Percentiles rank a stretch among this genome's conserved stretches.
Evolutionary conservation across 1,140 invertebrate genomes (phyloP).

Genomic region (Monochamus saltuarius): DNA sequence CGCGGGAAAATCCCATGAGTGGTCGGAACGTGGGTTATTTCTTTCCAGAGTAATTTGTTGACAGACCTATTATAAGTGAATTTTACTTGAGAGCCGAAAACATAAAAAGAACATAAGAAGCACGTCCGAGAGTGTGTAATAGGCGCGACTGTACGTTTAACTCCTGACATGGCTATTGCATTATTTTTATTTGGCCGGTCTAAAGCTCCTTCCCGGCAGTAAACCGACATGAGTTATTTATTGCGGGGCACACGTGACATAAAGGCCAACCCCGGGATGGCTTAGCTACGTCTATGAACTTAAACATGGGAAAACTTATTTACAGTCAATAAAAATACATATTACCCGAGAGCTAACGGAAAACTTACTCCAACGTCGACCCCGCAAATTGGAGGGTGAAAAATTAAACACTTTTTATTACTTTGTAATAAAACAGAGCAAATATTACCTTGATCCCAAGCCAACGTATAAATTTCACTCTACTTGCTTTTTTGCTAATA

Average conservation of each 20-base stretch:
- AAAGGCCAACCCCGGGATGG: conserved; percentile 22
- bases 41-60: conserved; percentile 3
- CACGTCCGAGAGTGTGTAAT: conserved; percentile 13
- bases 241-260: conserved; percentile 37
- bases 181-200: conserved; percentile 36
- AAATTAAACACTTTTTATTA: too few relatives aligned
- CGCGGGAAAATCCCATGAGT: conserved; percentile 1
- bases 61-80: conserved; percentile 8
- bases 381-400: neutral
- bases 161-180: conserved; percentile 36
- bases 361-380: neutral
- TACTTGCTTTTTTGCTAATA: too few relatives aligned
- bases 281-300: conserved; percentile 19
- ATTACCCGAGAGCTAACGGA: conserved; percentile 10
- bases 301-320: conserved; percentile 30
- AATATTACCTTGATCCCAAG: too few relatives aligned
- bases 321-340: conserved; percentile 34
- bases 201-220: conserved; percentile 28
- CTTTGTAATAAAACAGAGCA: too few relatives aligned
- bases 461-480: too few relatives aligned
- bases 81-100: neutral
- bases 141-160: conserved; percentile 25
- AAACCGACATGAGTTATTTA: conserved; percentile 41
- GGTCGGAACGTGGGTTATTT: conserved; percentile 1
- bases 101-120: conserved; percentile 6